Conservation (phyloP, 2,797 vertebrate species). For the Aphelocoma californica region DNA sequence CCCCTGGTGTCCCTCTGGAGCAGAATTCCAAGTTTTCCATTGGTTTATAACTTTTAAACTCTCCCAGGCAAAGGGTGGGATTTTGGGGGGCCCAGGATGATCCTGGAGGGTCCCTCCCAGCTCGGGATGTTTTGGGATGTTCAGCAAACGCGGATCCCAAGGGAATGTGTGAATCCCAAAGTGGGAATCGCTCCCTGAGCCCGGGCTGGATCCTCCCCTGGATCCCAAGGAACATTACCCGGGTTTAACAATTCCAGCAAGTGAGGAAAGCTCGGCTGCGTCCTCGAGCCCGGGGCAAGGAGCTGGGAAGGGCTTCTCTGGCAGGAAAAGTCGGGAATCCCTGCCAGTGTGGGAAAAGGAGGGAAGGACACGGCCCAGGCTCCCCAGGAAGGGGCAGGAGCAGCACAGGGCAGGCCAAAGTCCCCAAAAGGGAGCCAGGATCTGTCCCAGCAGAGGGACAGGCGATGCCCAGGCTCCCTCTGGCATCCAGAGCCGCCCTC, state of each 20-base stretch:
- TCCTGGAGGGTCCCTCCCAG: no score
- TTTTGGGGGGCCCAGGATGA: background rate
- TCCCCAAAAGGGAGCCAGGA: background rate
- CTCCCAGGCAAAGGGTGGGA: background rate
- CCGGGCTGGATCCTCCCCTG: background rate
- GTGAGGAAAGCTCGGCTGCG: background rate
- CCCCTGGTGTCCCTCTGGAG: background rate
- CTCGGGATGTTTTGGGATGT: background rate
- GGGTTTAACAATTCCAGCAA: background rate
- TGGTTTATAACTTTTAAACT: background rate
- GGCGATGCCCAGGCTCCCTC: background rate
- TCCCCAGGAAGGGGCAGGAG: background rate
- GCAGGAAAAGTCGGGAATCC: background rate
- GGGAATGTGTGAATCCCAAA: background rate
- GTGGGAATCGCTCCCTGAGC: background rate
- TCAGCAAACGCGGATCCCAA: background rate
- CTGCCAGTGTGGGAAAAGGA: background rate
- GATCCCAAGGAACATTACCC: background rate
- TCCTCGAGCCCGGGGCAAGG: background rate
- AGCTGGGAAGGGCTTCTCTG: background rate
- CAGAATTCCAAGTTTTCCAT: accelerated
- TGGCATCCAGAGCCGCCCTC: background rate
- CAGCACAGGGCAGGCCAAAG: background rate
- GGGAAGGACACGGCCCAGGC: background rate
- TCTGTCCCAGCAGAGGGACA: background rate